These are phyloP conservation scores for Lepidotrigona ventralis DNA, from an alignment of 1,140 invertebrate species.

Conservation along the genomic window DNA sequence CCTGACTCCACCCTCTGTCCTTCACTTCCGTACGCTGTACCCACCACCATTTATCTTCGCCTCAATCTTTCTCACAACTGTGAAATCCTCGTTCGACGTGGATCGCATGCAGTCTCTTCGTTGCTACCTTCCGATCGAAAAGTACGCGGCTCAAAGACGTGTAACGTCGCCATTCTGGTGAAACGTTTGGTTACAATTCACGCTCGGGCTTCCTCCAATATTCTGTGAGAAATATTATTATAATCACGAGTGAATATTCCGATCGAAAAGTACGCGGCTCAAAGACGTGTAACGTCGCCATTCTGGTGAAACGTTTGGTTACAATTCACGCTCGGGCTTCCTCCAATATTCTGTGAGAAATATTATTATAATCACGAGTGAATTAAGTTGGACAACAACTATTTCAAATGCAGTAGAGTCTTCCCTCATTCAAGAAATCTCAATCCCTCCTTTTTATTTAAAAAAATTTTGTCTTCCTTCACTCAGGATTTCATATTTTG, in stretches of 20 bases:
- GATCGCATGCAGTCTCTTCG: neutral
- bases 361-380: neutral
- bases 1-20: conserved; percentile 21
- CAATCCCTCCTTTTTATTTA: too few species aligned
- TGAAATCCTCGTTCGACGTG: conserved; percentile 20
- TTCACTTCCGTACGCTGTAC: neutral
- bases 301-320: neutral
- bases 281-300: neutral
- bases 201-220: neutral
- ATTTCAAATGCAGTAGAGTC: too few species aligned
- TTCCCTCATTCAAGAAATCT: too few species aligned
- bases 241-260: too few species aligned
- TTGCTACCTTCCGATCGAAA: neutral
- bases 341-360: neutral
- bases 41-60: conserved; percentile 10
- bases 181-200: neutral
- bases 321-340: neutral
- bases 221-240: neutral
- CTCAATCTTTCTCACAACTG: conserved; percentile 18
- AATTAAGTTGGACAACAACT: neutral
- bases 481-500: too few species aligned
- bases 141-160: neutral
- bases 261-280: neutral
- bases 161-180: neutral
- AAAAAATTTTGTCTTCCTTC: too few species aligned